A percentile compares a stretch with the other conserved stretches of the same genome.
Evolutionary conservation across 2,888 invertebrate genomes (phyloP).

Genomic region (Pterobdella sp.): DNA sequence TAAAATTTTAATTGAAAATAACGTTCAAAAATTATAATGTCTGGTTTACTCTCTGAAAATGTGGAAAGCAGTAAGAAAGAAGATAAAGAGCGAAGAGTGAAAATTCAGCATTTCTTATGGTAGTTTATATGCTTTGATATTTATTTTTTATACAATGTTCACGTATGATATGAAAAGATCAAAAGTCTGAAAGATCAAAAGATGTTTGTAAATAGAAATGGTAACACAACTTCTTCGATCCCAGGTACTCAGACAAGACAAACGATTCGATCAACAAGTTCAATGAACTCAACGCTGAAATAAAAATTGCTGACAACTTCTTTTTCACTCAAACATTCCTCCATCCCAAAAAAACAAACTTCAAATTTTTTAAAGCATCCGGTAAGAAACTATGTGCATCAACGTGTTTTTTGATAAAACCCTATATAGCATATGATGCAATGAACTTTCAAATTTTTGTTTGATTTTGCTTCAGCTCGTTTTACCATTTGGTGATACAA

Average conservation of each 20-base stretch:
- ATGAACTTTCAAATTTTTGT: too few relatives aligned
- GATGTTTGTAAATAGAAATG: not conserved
- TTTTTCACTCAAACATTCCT: slow-evolving; percentile 13
- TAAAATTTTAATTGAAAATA: too few relatives aligned
- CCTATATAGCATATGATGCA: too few relatives aligned
- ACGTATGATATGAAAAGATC: too few relatives aligned
- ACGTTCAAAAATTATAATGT: not conserved
- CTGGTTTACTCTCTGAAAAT: not conserved
- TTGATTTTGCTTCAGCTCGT: too few relatives aligned
- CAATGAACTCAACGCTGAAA: slow-evolving; percentile 11
- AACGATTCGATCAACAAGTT: not conserved
- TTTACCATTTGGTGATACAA: too few relatives aligned
- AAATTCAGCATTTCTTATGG: slow-evolving; percentile 20
- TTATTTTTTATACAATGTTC: too few relatives aligned
- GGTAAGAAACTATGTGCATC: slow-evolving; percentile 3
- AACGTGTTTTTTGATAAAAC: too few relatives aligned
- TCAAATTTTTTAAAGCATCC: not conserved
- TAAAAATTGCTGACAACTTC: slow-evolving; percentile 14
- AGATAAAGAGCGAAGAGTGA: slow-evolving; percentile 3
- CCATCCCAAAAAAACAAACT: slow-evolving; percentile 8
- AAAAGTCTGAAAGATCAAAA: too few relatives aligned
- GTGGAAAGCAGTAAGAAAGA: not conserved
- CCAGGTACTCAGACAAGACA: slow-evolving; percentile 17
- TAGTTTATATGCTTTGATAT: not conserved
- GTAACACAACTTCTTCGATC: not conserved